Conservation (phyloP, 2,113 vertebrate genomes). For the Suncus etruscus region DNA sequence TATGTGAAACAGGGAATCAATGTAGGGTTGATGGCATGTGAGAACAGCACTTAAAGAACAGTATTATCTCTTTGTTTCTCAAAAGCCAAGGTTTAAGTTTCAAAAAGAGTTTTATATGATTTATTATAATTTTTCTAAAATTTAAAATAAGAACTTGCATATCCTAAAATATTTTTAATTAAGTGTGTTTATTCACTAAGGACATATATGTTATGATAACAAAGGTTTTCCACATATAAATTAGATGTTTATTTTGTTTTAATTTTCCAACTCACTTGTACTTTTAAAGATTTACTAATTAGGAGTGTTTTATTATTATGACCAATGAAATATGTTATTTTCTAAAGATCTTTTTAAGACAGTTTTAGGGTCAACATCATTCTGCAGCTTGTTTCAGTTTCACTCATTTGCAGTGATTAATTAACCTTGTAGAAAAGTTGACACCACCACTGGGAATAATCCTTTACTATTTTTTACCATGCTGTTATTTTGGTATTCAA, state of each 20-base stretch:
- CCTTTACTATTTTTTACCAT: slow-evolving; percentile 68
- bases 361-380: slow-evolving; percentile 56
- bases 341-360: slow-evolving; percentile 47
- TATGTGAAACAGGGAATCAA: too few species aligned
- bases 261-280: background rate
- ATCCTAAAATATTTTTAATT: background rate
- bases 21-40: too few species aligned
- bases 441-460: slow-evolving; percentile 60
- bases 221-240: slow-evolving; percentile 8
- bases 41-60: too few species aligned
- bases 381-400: slow-evolving; percentile 46
- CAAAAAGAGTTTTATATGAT: background rate
- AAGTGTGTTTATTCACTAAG: background rate
- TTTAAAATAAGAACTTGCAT: slow-evolving; percentile 28
- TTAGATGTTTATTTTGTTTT: slow-evolving; percentile 40
- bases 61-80: too few species aligned
- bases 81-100: too few species aligned
- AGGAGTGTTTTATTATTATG: slow-evolving; percentile 5
- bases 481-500: slow-evolving; percentile 45
- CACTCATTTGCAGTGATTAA: slow-evolving; percentile 67
- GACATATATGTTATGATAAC: background rate
- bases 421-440: slow-evolving; percentile 69
- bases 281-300: slow-evolving; percentile 43
- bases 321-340: slow-evolving; percentile 32
- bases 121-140: background rate